phyloP scores from a whole-genome alignment of 2,888 invertebrate genomes.

The Pteria penguin region DNA sequence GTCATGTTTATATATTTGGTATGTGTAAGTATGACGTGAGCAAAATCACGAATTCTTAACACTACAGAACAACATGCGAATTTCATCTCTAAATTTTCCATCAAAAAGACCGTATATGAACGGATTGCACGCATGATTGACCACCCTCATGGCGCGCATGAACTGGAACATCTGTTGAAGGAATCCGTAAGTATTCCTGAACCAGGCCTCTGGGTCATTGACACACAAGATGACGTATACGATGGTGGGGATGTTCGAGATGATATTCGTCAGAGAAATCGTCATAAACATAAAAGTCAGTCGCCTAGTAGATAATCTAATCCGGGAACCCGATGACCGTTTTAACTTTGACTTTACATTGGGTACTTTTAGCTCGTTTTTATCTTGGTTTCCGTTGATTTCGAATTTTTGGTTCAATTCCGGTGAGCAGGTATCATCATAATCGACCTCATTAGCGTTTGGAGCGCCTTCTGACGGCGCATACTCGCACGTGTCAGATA shows the following conservation, averaged over 20 bases:
- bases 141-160: conserved; percentile 27
- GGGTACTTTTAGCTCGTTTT: conserved; percentile 12
- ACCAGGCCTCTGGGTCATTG: conserved; percentile 29
- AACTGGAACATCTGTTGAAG: conserved; percentile 26
- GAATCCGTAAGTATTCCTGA: conserved; percentile 18
- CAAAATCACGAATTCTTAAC: too few relatives aligned
- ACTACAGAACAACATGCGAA: background rate
- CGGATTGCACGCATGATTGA: conserved; percentile 25
- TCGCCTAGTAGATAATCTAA: conserved; percentile 17
- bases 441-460: background rate
- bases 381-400: conserved; percentile 20
- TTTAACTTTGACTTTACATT: conserved; percentile 6
- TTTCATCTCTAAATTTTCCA: conserved; percentile 23
- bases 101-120: conserved; percentile 23
- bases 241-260: conserved; percentile 26
- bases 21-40: too few relatives aligned
- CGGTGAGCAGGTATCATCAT: conserved; percentile 1
- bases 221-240: conserved; percentile 20
- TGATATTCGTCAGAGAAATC: conserved; percentile 20
- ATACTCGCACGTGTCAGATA: conserved; percentile 6
- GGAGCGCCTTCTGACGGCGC: background rate
- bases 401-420: background rate
- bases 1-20: too few relatives aligned
- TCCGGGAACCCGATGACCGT: conserved; percentile 18
- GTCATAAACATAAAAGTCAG: conserved; percentile 29